A percentile compares a stretch with the other conserved stretches of the same genome.
These are phyloP conservation scores for Helicoverpa zea DNA, from an alignment of 1,140 invertebrate species.

Conservation along the genomic window DNA sequence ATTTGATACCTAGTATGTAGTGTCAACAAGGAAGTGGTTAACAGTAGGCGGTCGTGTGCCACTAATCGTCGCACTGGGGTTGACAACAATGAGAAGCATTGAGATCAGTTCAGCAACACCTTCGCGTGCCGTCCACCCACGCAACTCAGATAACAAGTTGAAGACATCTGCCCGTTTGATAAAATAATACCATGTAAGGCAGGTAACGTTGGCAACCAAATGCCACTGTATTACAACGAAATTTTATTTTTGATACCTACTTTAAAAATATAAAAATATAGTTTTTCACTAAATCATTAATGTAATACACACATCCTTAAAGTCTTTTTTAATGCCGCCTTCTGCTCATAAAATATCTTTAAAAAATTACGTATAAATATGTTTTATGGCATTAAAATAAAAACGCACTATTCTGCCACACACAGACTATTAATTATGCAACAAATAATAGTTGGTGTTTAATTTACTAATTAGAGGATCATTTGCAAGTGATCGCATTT, in stretches of 20 bases:
- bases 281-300: background rate
- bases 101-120: slow-evolving; percentile 75
- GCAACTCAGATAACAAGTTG: slow-evolving; percentile 82
- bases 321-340: slow-evolving; percentile 18
- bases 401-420: slow-evolving; percentile 5
- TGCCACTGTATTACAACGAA: slow-evolving; percentile 14
- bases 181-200: slow-evolving; percentile 68
- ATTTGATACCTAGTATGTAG: slow-evolving; percentile 54
- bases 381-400: slow-evolving; percentile 20
- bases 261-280: background rate
- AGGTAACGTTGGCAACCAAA: slow-evolving; percentile 55
- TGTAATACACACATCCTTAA: background rate
- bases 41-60: slow-evolving; percentile 59
- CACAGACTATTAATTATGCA: slow-evolving; percentile 1
- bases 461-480: slow-evolving; percentile 1
- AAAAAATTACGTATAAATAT: background rate
- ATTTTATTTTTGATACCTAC: background rate
- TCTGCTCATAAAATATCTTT: slow-evolving; percentile 15
- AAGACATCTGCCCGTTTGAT: slow-evolving; percentile 81
- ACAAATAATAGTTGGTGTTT: background rate
- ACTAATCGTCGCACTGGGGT: slow-evolving; percentile 71
- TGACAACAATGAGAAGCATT: slow-evolving; percentile 78
- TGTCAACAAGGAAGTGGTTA: slow-evolving; percentile 79
- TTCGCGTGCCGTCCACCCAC: slow-evolving; percentile 79
- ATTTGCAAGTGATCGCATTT: slow-evolving; percentile 22